Percentiles rank a stretch among this genome's conserved stretches.
phyloP scores from a whole-genome alignment of 2,113 vertebrate genomes.

The Helogale parvula region DNA sequence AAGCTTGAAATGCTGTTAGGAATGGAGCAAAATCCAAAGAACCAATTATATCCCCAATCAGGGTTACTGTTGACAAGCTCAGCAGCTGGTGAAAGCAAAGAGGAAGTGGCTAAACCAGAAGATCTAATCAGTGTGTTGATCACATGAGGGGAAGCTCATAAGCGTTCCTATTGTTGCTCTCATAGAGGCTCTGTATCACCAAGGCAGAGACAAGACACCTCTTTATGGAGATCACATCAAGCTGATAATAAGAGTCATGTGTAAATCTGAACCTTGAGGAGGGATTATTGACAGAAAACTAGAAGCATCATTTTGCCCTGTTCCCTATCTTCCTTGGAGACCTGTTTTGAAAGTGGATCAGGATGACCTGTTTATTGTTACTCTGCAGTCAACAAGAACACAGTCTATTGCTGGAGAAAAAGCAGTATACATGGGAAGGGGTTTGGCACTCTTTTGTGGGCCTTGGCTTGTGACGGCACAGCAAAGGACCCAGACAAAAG shows the following conservation, averaged over 20 bases:
- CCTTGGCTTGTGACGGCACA: conserved; percentile 19
- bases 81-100: background rate
- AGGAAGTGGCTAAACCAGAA: conserved; percentile 35
- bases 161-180: background rate
- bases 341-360: conserved; percentile 49
- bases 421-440: background rate
- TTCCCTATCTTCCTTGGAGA: conserved; percentile 32
- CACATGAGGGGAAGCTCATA: background rate
- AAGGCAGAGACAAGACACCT: background rate
- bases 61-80: background rate
- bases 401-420: conserved; percentile 64
- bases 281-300: conserved; percentile 9
- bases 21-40: conserved; percentile 43
- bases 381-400: conserved; percentile 43
- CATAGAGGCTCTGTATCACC: background rate
- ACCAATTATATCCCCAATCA: conserved; percentile 16
- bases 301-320: conserved; percentile 31
- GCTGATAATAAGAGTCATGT: background rate
- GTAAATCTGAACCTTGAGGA: background rate
- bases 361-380: background rate
- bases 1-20: conserved; percentile 19
- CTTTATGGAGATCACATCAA: background rate
- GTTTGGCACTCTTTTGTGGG: background rate
- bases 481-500: conserved; percentile 46
- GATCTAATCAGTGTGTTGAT: background rate